phyloP scores from a whole-genome alignment of 2,888 invertebrate genomes.

The Eumacrocentrus americanus region DNA sequence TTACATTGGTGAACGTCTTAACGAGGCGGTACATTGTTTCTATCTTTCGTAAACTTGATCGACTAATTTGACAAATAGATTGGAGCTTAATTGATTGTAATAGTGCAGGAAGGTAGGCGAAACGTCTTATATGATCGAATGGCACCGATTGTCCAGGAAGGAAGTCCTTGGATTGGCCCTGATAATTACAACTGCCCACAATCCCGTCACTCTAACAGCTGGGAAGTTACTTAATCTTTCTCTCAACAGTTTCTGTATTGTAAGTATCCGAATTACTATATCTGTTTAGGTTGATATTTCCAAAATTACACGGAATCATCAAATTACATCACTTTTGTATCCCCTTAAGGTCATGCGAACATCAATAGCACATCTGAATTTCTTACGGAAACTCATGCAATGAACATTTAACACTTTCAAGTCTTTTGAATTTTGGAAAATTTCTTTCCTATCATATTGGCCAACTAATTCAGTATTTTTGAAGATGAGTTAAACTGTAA shows the following conservation, averaged over 20 bases:
- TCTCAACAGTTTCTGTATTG: conserved; percentile 22
- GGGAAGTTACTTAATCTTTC: conserved; percentile 38
- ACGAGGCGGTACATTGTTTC: conserved; percentile 28
- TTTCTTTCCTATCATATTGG: neutral
- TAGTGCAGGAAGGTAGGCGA: conserved; percentile 32
- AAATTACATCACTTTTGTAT: too few relatives aligned
- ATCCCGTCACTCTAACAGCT: conserved; percentile 33
- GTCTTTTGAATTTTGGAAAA: neutral
- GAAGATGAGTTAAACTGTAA: too few relatives aligned
- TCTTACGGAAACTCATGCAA: neutral
- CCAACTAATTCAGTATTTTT: neutral
- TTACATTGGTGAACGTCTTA: conserved; percentile 34
- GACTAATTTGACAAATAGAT: too few relatives aligned
- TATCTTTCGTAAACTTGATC: too few relatives aligned
- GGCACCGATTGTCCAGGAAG: conserved; percentile 35
- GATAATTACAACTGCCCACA: conserved; percentile 31
- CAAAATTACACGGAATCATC: too few relatives aligned
- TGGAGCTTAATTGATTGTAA: neutral
- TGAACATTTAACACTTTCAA: too few relatives aligned
- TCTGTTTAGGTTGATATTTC: neutral
- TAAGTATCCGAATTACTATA: too few relatives aligned
- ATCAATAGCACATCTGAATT: conserved; percentile 14
- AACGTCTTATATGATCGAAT: conserved; percentile 34
- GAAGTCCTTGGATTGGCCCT: conserved; percentile 28
- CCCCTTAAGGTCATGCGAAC: conserved; percentile 12